These are phyloP conservation scores for Andrena camellia DNA, from an alignment of 2,888 invertebrate species.

Conservation along the genomic window DNA sequence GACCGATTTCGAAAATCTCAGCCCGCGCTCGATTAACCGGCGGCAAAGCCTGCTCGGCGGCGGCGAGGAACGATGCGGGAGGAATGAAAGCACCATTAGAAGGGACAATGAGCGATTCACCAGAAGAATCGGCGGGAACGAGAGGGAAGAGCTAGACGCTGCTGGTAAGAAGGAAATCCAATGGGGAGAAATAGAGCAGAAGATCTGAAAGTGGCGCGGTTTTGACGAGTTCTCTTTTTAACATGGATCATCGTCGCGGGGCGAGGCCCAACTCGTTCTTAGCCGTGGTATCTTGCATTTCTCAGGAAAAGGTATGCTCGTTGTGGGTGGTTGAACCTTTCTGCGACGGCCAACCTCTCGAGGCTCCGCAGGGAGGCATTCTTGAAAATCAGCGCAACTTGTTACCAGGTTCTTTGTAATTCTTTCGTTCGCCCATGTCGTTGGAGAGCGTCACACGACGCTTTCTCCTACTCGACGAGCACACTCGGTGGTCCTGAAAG, in stretches of 20 bases:
- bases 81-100: constrained; percentile 53
- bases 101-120: constrained; percentile 65
- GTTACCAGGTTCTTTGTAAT: constrained; percentile 11
- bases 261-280: not conserved
- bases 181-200: constrained; percentile 5
- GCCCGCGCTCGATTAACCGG: constrained; percentile 51
- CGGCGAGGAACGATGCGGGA: constrained; percentile 9
- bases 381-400: constrained; percentile 14
- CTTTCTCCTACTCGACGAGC: not conserved
- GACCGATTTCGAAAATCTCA: constrained; percentile 54
- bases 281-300: not conserved
- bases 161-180: not conserved
- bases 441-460: not conserved
- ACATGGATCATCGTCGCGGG: not conserved
- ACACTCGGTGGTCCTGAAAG: constrained; percentile 6
- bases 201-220: not conserved
- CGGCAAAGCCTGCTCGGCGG: constrained; percentile 17
- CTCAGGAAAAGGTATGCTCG: not conserved
- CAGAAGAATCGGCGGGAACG: constrained; percentile 46
- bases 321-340: not conserved
- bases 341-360: not conserved
- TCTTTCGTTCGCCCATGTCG: constrained; percentile 23
- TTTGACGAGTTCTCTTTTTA: constrained; percentile 4
- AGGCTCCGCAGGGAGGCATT: not conserved
- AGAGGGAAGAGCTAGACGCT: not conserved